Conservation (phyloP, 2,113 vertebrate genomes). For the Callipepla squamata region DNA sequence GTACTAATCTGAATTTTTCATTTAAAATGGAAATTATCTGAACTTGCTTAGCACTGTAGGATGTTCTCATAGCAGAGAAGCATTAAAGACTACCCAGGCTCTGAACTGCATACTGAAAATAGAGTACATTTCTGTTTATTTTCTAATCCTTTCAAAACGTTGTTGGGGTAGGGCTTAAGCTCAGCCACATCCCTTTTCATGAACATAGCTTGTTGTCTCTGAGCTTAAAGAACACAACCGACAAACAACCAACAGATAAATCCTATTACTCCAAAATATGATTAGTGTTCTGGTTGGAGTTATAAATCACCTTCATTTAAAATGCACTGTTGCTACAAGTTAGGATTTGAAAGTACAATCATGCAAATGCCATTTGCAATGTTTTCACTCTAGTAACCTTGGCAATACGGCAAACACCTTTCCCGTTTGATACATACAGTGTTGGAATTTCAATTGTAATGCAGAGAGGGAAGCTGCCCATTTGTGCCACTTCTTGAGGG, state of each 20-base stretch:
- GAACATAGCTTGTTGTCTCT: slow-evolving; percentile 37
- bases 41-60: slow-evolving; percentile 46
- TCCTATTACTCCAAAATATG: slow-evolving; percentile 70
- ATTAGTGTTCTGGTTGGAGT: slow-evolving; percentile 70
- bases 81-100: slow-evolving; percentile 14
- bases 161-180: slow-evolving; percentile 40
- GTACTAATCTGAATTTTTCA: slow-evolving; percentile 38
- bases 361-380: slow-evolving; percentile 72
- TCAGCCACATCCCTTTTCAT: slow-evolving; percentile 15
- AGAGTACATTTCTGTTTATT: slow-evolving; percentile 15
- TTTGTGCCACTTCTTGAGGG: not conserved
- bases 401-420: slow-evolving; percentile 71
- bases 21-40: slow-evolving; percentile 57
- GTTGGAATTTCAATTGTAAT: slow-evolving; percentile 46
- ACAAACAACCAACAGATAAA: slow-evolving; percentile 65
- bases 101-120: not conserved
- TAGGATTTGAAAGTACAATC: slow-evolving; percentile 73
- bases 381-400: slow-evolving; percentile 74
- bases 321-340: slow-evolving; percentile 74
- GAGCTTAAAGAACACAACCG: slow-evolving; percentile 50
- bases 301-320: slow-evolving; percentile 74
- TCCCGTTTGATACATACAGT: slow-evolving; percentile 61
- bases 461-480: not conserved
- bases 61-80: slow-evolving; percentile 23
- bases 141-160: slow-evolving; percentile 54